Base-by-base conservation (phyloP, 1,140 invertebrate genomes). In the Mactra quadrangularis region DNA sequence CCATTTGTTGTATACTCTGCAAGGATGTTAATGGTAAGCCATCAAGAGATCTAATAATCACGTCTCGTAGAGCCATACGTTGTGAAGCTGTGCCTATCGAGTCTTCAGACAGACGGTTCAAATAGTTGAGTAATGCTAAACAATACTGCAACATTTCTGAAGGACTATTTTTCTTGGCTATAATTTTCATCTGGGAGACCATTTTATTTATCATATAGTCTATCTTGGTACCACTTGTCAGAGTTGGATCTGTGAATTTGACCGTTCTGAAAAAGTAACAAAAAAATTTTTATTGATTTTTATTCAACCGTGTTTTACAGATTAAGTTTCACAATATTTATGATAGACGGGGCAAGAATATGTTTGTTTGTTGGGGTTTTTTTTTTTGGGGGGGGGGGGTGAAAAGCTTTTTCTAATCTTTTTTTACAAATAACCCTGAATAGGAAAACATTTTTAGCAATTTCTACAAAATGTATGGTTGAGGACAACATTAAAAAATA, bases 141-240 rank as follows among this genome's bases (percentile, higher is more conserved):
- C 74, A 75, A 62, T 88, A 91, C 68, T 91, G 90, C 35, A 91
- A 72, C 17, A 91, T 62, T 13, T 77, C 11, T 0, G 83, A 38
- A 0, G 90, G 90, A 31, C 87, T 86, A 55, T 87, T 89, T 68
- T 88, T 82, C 22, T 83, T 87, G 68, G 86, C 84, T 13, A 91
- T 82, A 0, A 53, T 71, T 33, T 71, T 15, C 19, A 91, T 76
- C 0, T 60, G 81, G 9, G 45, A 68, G 6, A 85, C 60, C 13
- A 86, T 85, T 17, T 78, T 70, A 4, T 74, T 72, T 4, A 83
- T 50, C 19, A 91, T 68, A 60, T 85, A 88, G 62, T 87, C 83
- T 15, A 62, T 27, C 1, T 74, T 74, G 38, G 85, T 62, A 13
- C 50, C 22, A 7, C 27, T 31, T 29, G 66, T 25, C 33, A 29